Conservation (phyloP, 2,113 vertebrate species). For the Tragelaphus buxtoni region DNA sequence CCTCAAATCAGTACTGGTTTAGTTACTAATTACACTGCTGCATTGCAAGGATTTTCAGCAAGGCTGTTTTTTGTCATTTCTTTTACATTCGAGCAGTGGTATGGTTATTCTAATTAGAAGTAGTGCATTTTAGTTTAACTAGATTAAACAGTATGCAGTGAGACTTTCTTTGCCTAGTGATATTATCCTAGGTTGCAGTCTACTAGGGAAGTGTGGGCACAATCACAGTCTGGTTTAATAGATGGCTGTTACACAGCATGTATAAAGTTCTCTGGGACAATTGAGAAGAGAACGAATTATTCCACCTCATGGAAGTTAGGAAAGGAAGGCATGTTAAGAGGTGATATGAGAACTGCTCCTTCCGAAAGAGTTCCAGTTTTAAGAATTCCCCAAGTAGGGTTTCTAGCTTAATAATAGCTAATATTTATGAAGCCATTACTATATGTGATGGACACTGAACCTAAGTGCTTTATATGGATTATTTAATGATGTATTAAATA, state of each 20-base stretch:
- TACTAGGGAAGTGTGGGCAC: neutral
- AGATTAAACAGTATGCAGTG: neutral
- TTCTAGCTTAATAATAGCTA: neutral
- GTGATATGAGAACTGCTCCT: neutral
- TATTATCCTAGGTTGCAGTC: neutral
- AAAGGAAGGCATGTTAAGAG: neutral
- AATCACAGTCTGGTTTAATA: neutral
- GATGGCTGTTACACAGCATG: neutral
- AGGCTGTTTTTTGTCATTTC: neutral
- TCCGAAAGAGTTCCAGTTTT: neutral
- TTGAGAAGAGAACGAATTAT: constrained; percentile 12
- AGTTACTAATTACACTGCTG: neutral
- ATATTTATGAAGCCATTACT: constrained; percentile 8
- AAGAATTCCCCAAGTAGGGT: neutral
- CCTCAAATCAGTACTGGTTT: neutral
- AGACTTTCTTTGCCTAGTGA: neutral
- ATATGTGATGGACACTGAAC: neutral
- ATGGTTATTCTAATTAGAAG: constrained; percentile 35
- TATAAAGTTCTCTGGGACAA: neutral
- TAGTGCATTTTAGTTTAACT: neutral
- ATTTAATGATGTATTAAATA: constrained; percentile 29
- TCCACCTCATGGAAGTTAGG: neutral
- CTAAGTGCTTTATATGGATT: neutral
- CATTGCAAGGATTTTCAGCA: neutral
- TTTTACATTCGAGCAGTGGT: neutral